Evolutionary conservation across 2,888 invertebrate genomes (phyloP), one percentile per base, ranked within the genome.

Genomic region (Ferdinandea cuprea): DNA sequence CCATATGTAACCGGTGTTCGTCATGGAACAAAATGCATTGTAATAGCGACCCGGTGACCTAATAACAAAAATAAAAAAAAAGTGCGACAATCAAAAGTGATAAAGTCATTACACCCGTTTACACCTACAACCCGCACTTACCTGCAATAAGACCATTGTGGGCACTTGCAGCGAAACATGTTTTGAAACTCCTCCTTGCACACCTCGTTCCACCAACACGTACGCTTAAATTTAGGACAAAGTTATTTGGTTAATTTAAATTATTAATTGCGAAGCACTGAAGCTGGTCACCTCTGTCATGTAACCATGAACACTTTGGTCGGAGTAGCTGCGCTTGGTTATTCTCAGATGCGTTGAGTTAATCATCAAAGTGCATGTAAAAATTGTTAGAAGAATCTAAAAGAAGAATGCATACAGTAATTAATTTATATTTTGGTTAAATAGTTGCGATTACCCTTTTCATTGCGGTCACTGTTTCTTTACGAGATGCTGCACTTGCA

Each of bases 151-250:
- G 96, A 96, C 95, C 95, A 97, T 81, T 95, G 93, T 0, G 97
- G 97, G 88, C 97, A 97, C 88, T 95, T 95, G 91, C 97, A 97
- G 78, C 96, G 93, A 90, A 97, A 97, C 86, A 95, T 92, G 86
- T 93, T 95, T 91, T 96, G 96, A 89, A 97, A 97, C 91, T 97
- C 97, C 89, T 97, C 96, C 89, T 97, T 97, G 92, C 97, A 97
- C 15, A 96, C 94, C 92, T 97, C 97, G 90, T 97, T 97, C 96
- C 96, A 97, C 96, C 96, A 97, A 90, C 97, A 97, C 59, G 96
- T 96, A 89, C 97, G 94, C 97, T 97, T 28, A 30, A 72, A 90
- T 58, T 92, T 91, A 80, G 59, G 42, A 69, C 46, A 68, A 85
- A 72, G 32, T 48, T 56, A 30, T 44, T 48, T 44, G 46, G 25